phyloP scores from a whole-genome alignment of 2,797 vertebrate species.

The Masticophis lateralis region DNA sequence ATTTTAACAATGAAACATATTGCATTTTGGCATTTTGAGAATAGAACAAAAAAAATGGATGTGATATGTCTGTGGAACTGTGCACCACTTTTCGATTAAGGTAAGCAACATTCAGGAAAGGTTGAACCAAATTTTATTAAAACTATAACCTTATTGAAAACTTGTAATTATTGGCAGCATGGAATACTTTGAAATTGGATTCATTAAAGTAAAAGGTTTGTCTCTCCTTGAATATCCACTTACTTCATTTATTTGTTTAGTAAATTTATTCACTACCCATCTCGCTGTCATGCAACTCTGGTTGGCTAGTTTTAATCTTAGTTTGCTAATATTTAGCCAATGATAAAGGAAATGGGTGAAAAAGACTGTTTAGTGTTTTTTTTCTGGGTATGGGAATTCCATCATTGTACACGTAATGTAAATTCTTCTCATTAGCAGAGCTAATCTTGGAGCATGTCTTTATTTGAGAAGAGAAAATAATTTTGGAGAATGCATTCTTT shows the following conservation, averaged over 20 bases:
- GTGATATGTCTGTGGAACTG: slow-evolving; percentile 7
- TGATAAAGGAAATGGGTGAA: neutral
- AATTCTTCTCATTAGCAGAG: neutral
- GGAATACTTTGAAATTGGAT: slow-evolving; percentile 10
- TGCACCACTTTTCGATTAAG: neutral
- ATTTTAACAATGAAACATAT: slow-evolving; percentile 8
- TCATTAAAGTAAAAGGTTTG: slow-evolving; percentile 12
- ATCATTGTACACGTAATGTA: neutral
- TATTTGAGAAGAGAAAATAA: neutral
- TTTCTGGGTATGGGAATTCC: neutral
- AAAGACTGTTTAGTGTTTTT: neutral
- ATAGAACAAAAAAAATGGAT: slow-evolving; percentile 12
- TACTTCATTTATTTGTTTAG: neutral
- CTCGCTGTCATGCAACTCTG: neutral
- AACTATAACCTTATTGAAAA: slow-evolving; percentile 5
- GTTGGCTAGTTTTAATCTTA: neutral
- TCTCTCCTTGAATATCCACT: neutral
- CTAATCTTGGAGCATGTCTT: neutral
- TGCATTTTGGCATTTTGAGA: slow-evolving; percentile 21
- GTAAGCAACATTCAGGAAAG: slow-evolving; percentile 13
- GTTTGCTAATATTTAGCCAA: neutral
- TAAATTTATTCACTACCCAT: neutral
- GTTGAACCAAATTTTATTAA: neutral
- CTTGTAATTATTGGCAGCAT: neutral
- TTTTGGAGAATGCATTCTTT: neutral